Base-by-base conservation (phyloP, 2,113 vertebrate genomes). In the Leuciscus idus region DNA sequence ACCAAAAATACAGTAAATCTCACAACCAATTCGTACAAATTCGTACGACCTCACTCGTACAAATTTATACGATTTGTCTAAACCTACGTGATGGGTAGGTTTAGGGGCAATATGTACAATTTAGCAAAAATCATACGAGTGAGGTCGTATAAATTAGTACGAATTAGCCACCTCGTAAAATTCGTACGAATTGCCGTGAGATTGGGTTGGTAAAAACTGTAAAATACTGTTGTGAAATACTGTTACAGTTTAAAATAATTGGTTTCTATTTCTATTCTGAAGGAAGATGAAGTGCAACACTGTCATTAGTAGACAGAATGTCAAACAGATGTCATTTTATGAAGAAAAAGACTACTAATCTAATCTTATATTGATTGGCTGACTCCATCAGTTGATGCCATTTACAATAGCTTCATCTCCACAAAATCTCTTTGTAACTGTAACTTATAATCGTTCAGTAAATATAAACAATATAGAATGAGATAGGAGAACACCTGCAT, bases 401-500 rank as follows among this genome's bases (percentile, higher is more conserved):
- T 74, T 52, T 76, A 88, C 90, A 91, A 91, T 88, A 88, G 89
- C 91, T 82, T 52, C 21, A 62, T 86, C 64, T n/a, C 9, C 6
- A 28, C 15, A 61, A 23, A 26, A 80, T 28, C 0, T 26, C 17
- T 82, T 46, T 50, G 4, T 68, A 68, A 68, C 26, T 66, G 15
- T 17, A 82, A 68, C 57, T 17, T 36, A 52, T 10, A 77, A 74
- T n/a, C 12, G 2, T 23, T 52, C 76, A 79, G 87, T 83, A 64
- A 89, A 88, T 89, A 91, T 91, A 90, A 28, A 91, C 28, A 26
- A 62, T 15, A 62, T 11, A 86, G 93, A 90, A 80, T 91, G 91
- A 89, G 84, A 84, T 89, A 83, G 87, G 55, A 73, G 91, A 91
- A 94, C 95, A 94, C 94, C 95, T 94, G 91, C 91, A 84, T 91